Conservation (phyloP, 2,797 vertebrate species). For the Meda fulgida region DNA sequence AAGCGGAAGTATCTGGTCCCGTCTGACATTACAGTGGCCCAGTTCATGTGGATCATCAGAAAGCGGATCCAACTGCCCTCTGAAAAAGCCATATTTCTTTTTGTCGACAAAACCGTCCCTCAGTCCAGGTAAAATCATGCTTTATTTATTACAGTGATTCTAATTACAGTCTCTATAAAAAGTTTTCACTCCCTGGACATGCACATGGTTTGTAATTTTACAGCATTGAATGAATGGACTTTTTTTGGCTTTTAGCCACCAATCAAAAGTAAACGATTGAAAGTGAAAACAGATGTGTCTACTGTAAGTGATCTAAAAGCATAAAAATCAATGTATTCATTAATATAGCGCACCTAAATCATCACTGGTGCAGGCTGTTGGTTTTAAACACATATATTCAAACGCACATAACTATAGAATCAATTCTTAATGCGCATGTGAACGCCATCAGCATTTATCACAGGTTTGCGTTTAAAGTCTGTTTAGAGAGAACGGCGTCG, state of each 20-base stretch:
- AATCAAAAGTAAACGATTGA: background rate
- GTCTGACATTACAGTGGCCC: conserved; percentile 97
- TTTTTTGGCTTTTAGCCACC: background rate
- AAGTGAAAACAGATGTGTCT: background rate
- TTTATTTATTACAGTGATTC: background rate
- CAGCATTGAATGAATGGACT: background rate
- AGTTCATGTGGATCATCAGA: conserved; percentile 99
- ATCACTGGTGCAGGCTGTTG: background rate
- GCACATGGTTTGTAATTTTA: background rate
- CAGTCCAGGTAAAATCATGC: conserved; percentile 89
- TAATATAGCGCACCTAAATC: background rate
- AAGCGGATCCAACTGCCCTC: conserved; percentile 98
- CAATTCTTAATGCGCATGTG: too few species aligned
- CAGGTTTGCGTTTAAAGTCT: too few species aligned
- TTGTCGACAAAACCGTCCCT: conserved; percentile 98
- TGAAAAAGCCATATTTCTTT: conserved; percentile 99
- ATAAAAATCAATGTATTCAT: too few species aligned
- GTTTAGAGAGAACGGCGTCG: too few species aligned
- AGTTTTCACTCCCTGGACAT: background rate
- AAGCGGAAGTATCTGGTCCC: conserved; percentile 99
- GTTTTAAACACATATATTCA: too few species aligned
- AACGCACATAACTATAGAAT: too few species aligned
- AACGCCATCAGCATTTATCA: too few species aligned
- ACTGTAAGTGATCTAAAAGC: too few species aligned
- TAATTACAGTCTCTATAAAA: background rate